phyloP scores from a whole-genome alignment of 2,113 vertebrate species.

The Ceuthmochares aereus region DNA sequence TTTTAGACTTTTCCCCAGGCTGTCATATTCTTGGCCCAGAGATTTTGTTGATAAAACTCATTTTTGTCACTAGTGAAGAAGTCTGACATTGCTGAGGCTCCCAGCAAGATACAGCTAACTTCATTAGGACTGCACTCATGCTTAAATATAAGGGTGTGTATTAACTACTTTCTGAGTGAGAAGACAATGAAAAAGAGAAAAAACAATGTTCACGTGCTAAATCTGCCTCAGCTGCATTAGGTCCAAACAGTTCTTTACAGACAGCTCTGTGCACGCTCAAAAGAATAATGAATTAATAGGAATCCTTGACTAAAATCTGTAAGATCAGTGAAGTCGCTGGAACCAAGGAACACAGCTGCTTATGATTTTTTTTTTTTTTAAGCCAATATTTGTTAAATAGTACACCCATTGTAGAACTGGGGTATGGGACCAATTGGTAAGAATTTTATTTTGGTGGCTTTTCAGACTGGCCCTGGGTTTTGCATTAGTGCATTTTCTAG shows the following conservation, averaged over 20 bases:
- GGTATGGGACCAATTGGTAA: not conserved
- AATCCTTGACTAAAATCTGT: not conserved
- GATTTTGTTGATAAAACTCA: not conserved
- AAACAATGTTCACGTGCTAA: not conserved
- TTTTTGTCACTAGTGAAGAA: not conserved
- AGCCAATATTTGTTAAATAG: not conserved
- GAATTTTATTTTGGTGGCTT: not conserved
- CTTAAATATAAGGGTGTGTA: not conserved
- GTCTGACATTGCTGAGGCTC: not conserved
- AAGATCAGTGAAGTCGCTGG: not conserved
- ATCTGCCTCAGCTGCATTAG: not conserved
- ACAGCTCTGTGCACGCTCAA: not conserved
- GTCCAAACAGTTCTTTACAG: not conserved
- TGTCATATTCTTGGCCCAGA: not conserved
- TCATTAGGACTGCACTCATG: not conserved
- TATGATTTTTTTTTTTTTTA: fast-evolving
- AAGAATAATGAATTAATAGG: not conserved
- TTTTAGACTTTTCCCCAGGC: not conserved
- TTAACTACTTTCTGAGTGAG: not conserved
- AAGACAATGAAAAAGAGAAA: not conserved
- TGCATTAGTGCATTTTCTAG: not conserved
- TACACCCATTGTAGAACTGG: not conserved
- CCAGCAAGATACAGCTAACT: not conserved
- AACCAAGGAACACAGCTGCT: not conserved
- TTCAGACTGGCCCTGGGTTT: not conserved